Evolutionary conservation across 1,140 invertebrate genomes (phyloP).

Genomic region (Diachasmimorpha longicaudata): DNA sequence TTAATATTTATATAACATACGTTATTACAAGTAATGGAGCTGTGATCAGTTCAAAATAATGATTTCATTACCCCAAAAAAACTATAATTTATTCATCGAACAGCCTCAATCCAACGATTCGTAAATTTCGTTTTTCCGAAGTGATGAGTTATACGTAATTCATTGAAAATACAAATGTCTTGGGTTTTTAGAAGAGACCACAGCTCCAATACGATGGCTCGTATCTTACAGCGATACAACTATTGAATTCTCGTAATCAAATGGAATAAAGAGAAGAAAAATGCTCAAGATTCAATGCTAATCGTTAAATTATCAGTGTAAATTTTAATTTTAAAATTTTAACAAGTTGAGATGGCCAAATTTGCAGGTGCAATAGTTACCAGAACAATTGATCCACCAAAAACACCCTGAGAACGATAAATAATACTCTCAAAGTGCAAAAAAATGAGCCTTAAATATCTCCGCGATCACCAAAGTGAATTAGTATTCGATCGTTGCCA

Average conservation of each 20-base stretch:
- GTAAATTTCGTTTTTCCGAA: not conserved
- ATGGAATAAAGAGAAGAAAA: not conserved
- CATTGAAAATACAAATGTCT: not conserved
- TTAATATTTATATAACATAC: conserved; percentile 47
- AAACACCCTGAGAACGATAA: not conserved
- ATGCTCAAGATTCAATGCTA: not conserved
- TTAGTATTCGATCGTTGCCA: not conserved
- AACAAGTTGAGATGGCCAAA: no score
- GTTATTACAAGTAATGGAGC: conserved; percentile 46
- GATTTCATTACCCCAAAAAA: not conserved
- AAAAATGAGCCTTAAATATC: not conserved
- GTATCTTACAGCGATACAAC: conserved; percentile 44
- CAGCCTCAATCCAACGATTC: conserved; percentile 8
- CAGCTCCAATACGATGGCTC: conserved; percentile 36
- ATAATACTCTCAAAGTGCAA: not conserved
- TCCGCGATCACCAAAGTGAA: not conserved
- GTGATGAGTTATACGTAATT: not conserved
- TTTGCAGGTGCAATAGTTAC: not conserved
- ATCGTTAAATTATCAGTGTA: no score
- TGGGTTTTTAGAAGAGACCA: conserved; percentile 32
- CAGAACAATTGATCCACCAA: not conserved
- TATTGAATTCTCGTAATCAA: not conserved
- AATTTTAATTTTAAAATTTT: no score
- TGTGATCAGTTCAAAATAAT: conserved; percentile 39
- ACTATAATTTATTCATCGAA: conserved; percentile 21